These are phyloP conservation scores for Mobula hypostoma DNA, from an alignment of 2,113 vertebrate species.

Conservation along the genomic window DNA sequence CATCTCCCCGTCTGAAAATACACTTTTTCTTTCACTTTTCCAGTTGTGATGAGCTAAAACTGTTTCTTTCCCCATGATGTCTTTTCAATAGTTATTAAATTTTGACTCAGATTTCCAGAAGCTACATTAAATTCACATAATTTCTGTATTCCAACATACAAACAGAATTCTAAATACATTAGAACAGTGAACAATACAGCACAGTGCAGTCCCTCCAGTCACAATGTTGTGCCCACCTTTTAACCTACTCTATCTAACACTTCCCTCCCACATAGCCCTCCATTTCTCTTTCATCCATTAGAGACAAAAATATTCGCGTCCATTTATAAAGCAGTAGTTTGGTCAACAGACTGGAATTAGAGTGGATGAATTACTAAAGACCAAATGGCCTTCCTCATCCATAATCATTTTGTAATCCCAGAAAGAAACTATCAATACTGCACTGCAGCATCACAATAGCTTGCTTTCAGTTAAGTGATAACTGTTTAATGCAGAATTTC, in stretches of 20 bases:
- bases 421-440: slow-evolving; percentile 38
- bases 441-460: not conserved
- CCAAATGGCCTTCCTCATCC: not conserved
- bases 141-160: not conserved
- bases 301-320: not conserved
- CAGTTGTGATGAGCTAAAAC: too few relatives aligned
- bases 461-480: not conserved
- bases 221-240: too few relatives aligned
- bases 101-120: too few relatives aligned
- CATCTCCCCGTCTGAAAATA: too few relatives aligned
- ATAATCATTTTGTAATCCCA: not conserved
- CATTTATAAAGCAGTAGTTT: not conserved
- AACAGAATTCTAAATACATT: not conserved
- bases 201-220: too few relatives aligned
- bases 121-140: not conserved
- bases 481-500: not conserved
- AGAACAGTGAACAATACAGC: too few relatives aligned
- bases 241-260: too few relatives aligned
- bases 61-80: too few relatives aligned
- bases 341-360: not conserved
- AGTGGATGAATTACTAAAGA: not conserved
- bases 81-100: too few relatives aligned
- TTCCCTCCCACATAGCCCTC: too few relatives aligned
- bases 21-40: too few relatives aligned
- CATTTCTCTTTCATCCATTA: not conserved